These are phyloP conservation scores for Arizona elegans DNA, from an alignment of 2,113 vertebrate genomes.

Conservation along the genomic window DNA sequence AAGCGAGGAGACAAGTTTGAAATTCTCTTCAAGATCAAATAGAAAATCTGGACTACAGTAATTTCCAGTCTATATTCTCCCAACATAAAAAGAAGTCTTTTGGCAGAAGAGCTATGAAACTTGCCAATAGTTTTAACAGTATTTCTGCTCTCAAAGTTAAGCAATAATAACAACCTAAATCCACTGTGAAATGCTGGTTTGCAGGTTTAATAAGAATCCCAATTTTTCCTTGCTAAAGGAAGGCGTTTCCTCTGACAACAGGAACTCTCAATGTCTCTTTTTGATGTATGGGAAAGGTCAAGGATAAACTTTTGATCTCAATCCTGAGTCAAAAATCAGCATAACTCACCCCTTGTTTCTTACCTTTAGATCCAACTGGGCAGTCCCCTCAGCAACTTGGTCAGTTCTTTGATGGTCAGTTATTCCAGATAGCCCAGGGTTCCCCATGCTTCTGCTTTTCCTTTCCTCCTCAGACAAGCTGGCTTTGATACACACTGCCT, in stretches of 20 bases:
- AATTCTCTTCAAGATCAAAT: not conserved
- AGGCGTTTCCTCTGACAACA: too few species aligned
- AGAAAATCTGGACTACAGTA: not conserved
- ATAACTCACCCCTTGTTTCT: not conserved
- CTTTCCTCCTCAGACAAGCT: constrained; percentile 58
- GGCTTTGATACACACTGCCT: constrained; percentile 68
- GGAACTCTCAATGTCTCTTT: not conserved
- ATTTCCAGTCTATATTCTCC: not conserved
- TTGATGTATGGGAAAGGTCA: not conserved
- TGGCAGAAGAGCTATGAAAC: not conserved
- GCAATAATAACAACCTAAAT: not conserved
- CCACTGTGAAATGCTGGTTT: not conserved
- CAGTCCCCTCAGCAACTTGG: constrained; percentile 49
- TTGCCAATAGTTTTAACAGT: not conserved
- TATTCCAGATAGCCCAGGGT: constrained; percentile 22
- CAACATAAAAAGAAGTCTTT: not conserved
- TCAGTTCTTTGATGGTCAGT: constrained; percentile 21
- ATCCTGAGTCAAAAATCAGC: not conserved
- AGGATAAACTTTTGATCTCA: not conserved
- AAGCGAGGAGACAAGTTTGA: not conserved
- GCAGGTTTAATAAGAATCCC: not conserved
- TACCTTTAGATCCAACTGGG: not conserved
- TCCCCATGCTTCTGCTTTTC: constrained; percentile 45
- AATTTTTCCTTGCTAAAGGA: not conserved
- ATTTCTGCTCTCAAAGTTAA: not conserved